Evolutionary conservation across 2,797 vertebrate species (phyloP).

Genomic region (Novumbra hubbsi): DNA sequence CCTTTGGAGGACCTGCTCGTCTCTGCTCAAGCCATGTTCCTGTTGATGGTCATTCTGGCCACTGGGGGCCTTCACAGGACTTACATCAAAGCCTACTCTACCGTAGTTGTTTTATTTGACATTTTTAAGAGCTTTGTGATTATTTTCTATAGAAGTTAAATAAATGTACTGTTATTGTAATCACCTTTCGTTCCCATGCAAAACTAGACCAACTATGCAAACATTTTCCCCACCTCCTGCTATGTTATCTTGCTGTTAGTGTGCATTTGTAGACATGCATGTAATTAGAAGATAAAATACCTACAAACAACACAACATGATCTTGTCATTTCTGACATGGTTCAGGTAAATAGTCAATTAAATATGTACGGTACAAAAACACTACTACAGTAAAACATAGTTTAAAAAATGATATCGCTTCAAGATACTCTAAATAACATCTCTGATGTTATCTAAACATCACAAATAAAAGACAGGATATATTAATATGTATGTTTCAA

Average conservation of each 20-base stretch:
- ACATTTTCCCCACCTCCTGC: not conserved
- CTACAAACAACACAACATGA: not conserved
- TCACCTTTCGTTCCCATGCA: too few species aligned
- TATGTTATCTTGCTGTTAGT: not conserved
- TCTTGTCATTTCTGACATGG: not conserved
- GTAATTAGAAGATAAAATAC: not conserved
- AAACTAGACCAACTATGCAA: not conserved
- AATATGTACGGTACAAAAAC: not conserved
- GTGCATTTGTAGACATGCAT: not conserved
- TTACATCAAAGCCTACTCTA: too few species aligned
- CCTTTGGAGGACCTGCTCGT: too few species aligned
- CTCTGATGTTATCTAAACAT: not conserved
- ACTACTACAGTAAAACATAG: not conserved
- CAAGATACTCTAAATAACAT: not conserved
- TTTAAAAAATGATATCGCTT: not conserved
- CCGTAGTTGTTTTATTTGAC: too few species aligned
- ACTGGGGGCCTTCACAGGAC: too few species aligned
- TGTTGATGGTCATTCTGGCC: too few species aligned
- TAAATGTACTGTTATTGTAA: too few species aligned
- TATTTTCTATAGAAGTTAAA: too few species aligned
- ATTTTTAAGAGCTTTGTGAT: too few species aligned
- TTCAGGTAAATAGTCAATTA: not conserved
- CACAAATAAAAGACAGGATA: not conserved
- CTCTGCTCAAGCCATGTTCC: too few species aligned
- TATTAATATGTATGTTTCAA: not conserved